phyloP scores from a whole-genome alignment of 2,888 invertebrate species.

The Machimus atricapillus region DNA sequence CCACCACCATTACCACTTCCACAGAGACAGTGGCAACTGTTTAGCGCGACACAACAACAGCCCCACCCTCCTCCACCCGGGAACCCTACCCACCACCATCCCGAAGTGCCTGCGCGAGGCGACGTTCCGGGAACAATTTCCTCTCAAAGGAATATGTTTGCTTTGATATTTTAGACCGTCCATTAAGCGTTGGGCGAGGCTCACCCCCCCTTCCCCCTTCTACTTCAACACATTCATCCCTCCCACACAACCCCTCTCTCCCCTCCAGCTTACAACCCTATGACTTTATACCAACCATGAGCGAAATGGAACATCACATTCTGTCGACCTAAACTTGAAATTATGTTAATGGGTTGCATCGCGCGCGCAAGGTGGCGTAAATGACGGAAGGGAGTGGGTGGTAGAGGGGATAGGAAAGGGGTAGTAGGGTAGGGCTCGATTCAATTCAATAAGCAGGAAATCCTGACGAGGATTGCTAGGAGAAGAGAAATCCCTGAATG shows the following conservation, averaged over 20 bases:
- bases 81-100: background rate
- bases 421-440: background rate
- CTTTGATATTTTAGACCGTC: conserved; percentile 28
- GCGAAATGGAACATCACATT: conserved; percentile 21
- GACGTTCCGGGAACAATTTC: background rate
- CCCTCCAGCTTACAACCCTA: background rate
- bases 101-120: background rate
- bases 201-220: background rate
- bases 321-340: conserved; percentile 36
- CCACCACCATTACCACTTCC: no score
- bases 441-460: conserved; percentile 27
- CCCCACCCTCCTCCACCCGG: background rate
- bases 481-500: conserved; percentile 3
- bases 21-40: background rate
- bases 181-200: conserved; percentile 16
- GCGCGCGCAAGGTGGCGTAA: background rate
- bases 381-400: background rate
- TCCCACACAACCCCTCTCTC: no score
- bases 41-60: background rate
- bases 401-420: background rate
- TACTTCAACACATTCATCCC: background rate
- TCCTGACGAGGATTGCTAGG: background rate
- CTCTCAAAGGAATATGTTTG: conserved; percentile 6
- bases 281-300: background rate
- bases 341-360: conserved; percentile 34